A percentile compares a stretch with the other conserved stretches of the same genome.
phyloP scores from a whole-genome alignment of 2,797 vertebrate genomes.

The Lagocephalus sceleratus region DNA sequence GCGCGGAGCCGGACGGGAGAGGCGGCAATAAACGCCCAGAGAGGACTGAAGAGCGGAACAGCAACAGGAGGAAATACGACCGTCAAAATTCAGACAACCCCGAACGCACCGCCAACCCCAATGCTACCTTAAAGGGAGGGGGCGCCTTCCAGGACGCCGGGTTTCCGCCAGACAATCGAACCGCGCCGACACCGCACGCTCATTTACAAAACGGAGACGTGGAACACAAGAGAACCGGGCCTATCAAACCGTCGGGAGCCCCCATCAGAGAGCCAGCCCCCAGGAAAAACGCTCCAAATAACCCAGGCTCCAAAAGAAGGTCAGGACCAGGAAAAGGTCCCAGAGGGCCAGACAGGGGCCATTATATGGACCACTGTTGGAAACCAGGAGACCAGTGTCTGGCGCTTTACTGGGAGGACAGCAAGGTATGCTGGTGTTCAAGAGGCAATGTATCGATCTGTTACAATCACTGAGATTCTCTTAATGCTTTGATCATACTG shows the following conservation, averaged over 20 bases:
- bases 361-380: conserved; percentile 72
- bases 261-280: conserved; percentile 70
- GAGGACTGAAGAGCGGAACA: conserved; percentile 77
- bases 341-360: conserved; percentile 72
- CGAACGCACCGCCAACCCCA: conserved; percentile 77
- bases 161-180: conserved; percentile 53
- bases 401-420: conserved; percentile 98
- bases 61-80: conserved; percentile 82
- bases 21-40: conserved; percentile 62
- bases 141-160: conserved; percentile 64
- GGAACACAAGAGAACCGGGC: conserved; percentile 87
- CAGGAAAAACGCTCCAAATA: conserved; percentile 79
- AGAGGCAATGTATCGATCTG: neutral
- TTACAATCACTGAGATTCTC: neutral
- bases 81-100: conserved; percentile 79
- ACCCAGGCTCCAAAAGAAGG: conserved; percentile 83
- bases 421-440: conserved; percentile 82
- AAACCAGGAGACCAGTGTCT: conserved; percentile 94
- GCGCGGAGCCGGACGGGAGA: conserved; percentile 46
- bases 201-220: conserved; percentile 86
- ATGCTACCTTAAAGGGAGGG: conserved; percentile 76
- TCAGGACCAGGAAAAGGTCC: conserved; percentile 82
- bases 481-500: too few relatives aligned
- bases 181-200: conserved; percentile 50
- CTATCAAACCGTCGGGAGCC: conserved; percentile 82